Evolutionary conservation across 2,888 invertebrate species (phyloP).

Genomic region (Onchidella celtica): DNA sequence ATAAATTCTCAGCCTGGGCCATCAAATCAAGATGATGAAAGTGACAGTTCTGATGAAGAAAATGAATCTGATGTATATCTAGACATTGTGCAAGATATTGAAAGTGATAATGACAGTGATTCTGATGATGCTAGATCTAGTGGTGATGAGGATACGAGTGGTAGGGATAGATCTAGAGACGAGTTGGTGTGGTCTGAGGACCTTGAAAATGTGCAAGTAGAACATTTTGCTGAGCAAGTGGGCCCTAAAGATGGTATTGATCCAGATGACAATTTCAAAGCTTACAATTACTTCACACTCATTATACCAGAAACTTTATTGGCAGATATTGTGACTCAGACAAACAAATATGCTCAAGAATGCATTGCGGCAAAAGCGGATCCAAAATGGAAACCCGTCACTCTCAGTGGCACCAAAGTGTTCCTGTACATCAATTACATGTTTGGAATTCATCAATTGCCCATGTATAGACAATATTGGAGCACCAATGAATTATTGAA

Average conservation of each 20-base stretch:
- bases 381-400: neutral
- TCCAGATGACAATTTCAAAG: neutral
- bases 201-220: neutral
- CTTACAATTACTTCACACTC: neutral
- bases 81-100: constrained; percentile 67
- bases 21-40: neutral
- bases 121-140: constrained; percentile 59
- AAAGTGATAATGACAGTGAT: constrained; percentile 69
- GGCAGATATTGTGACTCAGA: neutral
- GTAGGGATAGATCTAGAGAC: too few species aligned
- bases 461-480: neutral
- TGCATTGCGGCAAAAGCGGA: neutral
- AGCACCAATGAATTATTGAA: neutral
- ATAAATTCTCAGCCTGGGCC: too few species aligned
- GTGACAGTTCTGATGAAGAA: neutral
- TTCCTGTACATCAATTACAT: constrained; percentile 9
- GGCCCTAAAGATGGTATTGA: neutral
- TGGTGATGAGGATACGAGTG: neutral
- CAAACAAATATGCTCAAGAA: neutral
- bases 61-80: too few species aligned
- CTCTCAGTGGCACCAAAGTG: neutral
- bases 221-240: neutral
- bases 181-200: neutral
- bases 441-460: constrained; percentile 14
- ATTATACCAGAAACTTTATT: neutral